Conservation (phyloP, 2,888 invertebrate genomes). For the Liopterus haemorrhoidalis region DNA sequence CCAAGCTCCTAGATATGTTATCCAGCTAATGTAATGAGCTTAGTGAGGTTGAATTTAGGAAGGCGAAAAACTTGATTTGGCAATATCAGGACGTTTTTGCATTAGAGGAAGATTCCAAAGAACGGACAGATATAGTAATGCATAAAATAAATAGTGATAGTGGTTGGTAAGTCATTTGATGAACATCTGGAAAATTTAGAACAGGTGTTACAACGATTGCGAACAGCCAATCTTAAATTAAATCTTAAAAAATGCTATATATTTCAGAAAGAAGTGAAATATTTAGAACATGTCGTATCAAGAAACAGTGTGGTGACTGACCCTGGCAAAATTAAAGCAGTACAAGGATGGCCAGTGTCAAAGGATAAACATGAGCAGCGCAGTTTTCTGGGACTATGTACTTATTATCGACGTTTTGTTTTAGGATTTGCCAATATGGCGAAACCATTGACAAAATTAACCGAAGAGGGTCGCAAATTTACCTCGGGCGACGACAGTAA, state of each 20-base stretch:
- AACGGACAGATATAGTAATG: conserved; percentile 1
- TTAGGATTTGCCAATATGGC: conserved; percentile 27
- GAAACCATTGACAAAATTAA: conserved; percentile 11
- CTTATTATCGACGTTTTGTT: conserved; percentile 30
- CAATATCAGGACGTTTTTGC: conserved; percentile 5
- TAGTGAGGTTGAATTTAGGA: neutral
- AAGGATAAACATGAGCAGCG: conserved; percentile 19
- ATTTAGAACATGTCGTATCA: no score
- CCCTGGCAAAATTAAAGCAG: neutral
- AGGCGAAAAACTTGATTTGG: neutral
- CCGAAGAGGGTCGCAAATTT: neutral
- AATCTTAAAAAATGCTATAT: no score
- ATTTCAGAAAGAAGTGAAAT: no score
- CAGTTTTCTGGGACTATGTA: conserved; percentile 32
- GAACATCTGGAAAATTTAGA: no score
- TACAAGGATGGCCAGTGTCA: conserved; percentile 27
- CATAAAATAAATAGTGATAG: conserved; percentile 1
- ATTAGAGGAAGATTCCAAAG: neutral
- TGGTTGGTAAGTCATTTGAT: no score
- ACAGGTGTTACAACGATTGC: no score
- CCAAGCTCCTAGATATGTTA: neutral
- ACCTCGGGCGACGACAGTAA: neutral
- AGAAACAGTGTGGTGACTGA: conserved; percentile 1
- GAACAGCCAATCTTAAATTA: no score
- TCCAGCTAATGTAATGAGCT: neutral